Evolutionary conservation across 1,140 invertebrate species (phyloP), one percentile per base, ranked within the genome.

Genomic region (Heliconius melpomene): DNA sequence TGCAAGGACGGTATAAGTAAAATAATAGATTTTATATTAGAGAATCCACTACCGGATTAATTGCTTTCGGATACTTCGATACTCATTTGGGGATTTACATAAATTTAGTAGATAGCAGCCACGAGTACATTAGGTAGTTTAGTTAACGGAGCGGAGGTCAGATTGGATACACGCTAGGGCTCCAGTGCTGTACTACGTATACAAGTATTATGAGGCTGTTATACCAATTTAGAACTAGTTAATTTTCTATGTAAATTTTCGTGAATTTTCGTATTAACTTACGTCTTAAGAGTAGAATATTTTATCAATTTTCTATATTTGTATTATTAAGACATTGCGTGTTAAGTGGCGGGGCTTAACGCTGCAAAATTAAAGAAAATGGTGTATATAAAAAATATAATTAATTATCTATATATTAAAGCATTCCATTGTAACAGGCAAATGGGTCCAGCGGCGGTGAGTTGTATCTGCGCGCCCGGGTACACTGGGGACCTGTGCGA

Each of bases 401-500:
- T 32, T 16, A 18, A 57, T 7, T 23, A 23, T n/a, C 7, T n/a
- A 57, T 57, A 57, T 57, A 52, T 52, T 52, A 52, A 52, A 20
- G 0, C 1, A 18, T 52, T n/a, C 26, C 38, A 78, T 78, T 83
- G 40, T 84, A 74, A 20, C 94, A 97, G 96, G 89, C 97, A 97
- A 91, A 95, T 97, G 86, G 97, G 96, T 18, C 96, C 96, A 23
- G 95, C 96, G 76, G 96, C 96, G 16, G 96, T 97, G 60, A 96
- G 95, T 80, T 97, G 97, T 85, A 95, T 96, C 82, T 97, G 97
- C 88, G 95, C 95, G 0, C 85, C 93, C 2, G 96, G 95, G 29
- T 97, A 95, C 90, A 96, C 95, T 20, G 97, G 97, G 73, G 95
- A 96, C 84, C 95, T 95, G 83, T 97, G 97, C 86, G 96, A 97